A percentile compares a stretch with the other conserved stretches of the same genome.
Evolutionary conservation across 2,113 vertebrate genomes (phyloP).

Genomic region (Meriones unguiculatus): DNA sequence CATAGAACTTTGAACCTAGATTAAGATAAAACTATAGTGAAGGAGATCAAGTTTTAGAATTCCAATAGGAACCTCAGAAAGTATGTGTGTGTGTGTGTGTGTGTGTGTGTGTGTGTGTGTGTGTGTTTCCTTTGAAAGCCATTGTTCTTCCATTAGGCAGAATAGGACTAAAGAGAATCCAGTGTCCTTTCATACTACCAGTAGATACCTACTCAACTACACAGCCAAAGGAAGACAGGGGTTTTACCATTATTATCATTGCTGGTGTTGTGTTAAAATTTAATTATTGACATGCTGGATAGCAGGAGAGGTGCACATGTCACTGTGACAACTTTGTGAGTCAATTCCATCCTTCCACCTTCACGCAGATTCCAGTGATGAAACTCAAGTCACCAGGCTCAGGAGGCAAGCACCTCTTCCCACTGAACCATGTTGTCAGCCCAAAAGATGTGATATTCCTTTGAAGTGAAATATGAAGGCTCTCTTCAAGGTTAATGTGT

Average conservation of each 20-base stretch:
- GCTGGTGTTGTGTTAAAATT: neutral
- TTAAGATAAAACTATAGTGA: neutral
- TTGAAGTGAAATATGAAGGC: neutral
- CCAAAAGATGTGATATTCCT: neutral
- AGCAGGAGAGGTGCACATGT: neutral
- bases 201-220: neutral
- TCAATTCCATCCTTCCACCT: neutral
- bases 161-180: neutral
- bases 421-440: neutral
- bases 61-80: conserved; percentile 10
- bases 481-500: neutral
- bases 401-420: neutral
- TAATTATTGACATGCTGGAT: neutral
- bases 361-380: neutral
- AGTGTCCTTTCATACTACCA: neutral
- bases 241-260: neutral
- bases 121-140: neutral
- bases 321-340: neutral
- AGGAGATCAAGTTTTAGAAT: conserved; percentile 4
- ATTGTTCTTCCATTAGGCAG: neutral
- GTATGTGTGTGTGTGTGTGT: neutral
- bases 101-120: neutral
- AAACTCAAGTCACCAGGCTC: neutral
- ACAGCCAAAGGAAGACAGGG: neutral
- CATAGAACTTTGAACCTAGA: conserved; percentile 11